Base-by-base conservation (phyloP, 2,797 vertebrate genomes). In the Arrhamphus sclerolepis region DNA sequence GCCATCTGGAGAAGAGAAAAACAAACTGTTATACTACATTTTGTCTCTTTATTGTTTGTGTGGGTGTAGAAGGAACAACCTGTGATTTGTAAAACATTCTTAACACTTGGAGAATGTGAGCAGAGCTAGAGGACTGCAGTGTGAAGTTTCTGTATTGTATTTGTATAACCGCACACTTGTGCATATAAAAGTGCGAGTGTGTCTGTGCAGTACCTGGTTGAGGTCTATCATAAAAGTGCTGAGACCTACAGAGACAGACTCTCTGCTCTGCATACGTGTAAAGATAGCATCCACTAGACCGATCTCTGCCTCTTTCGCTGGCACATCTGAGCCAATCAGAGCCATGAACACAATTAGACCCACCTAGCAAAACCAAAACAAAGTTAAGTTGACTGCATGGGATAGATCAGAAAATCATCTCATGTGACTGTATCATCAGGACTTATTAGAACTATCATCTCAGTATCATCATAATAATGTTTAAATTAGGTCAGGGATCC, bases 181-280 rank as follows among this genome's bases (percentile, higher is more conserved):
- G n/a, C 47, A 34, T 10, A 49, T 43, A 29, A 22, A 39, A 9
- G 7, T 40, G 51, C 59, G 29, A 53, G 24, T 38, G 34, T 39
- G 50, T 7, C 29, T 46, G 28, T 59, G n/a, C 60, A 13, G 54
- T 78, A 95, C 94, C 94, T 99, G 97, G 80, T 98, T 98, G 68
- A 98, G 92, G 70, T 99, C 98, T 64, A 98, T 96, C 94, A 98
- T 96, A 85, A 99, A 99, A 6, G 97, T 98, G 77, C 97, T 99
- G 77, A 99, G 93, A 57, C 97, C 96, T 34, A 98, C 86, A 75
- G 98, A 98, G 75, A 99, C 91, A 6, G 96, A 98, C 79, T 98
- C 97, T 38, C 95, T 93, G 64, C 95, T 97, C 55, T 98, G 96
- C 81, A 99, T 96, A 77, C 95, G 94, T 9, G 95, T 97, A 75